These are phyloP conservation scores for Bombus turneri DNA, from an alignment of 1,140 invertebrate species.

Conservation along the genomic window DNA sequence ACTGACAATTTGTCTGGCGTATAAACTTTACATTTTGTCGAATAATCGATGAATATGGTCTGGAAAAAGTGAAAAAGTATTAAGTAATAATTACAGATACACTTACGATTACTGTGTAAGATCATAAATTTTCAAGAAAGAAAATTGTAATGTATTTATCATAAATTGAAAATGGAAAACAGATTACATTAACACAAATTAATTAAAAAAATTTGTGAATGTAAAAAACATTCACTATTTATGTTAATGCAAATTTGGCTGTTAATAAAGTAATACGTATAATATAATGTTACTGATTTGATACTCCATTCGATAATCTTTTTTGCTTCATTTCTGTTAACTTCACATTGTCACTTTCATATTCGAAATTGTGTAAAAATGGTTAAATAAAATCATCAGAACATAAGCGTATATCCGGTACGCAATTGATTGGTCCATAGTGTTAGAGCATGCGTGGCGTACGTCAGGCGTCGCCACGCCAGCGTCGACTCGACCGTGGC, in stretches of 20 bases:
- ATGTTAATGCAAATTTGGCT: too few species aligned
- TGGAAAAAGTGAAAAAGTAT: too few species aligned
- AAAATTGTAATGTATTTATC: too few species aligned
- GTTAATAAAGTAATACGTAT: too few species aligned
- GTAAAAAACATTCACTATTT: too few species aligned
- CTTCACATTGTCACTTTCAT: background rate
- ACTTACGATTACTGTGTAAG: too few species aligned
- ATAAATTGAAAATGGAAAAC: too few species aligned
- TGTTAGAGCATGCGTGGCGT: constrained; percentile 57
- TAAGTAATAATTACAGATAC: too few species aligned
- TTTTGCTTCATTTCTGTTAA: background rate
- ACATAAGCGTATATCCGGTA: background rate
- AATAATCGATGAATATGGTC: too few species aligned
- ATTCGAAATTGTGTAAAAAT: constrained; percentile 15
- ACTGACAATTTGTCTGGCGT: background rate
- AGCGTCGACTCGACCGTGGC: constrained; percentile 20
- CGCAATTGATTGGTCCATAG: constrained; percentile 53
- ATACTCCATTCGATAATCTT: background rate
- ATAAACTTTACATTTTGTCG: background rate
- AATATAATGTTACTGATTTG: background rate
- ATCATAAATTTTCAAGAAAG: too few species aligned
- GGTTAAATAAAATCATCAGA: constrained; percentile 26
- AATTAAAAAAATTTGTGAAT: too few species aligned
- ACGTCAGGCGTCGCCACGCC: constrained; percentile 52
- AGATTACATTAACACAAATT: too few species aligned